A percentile compares a stretch with the other conserved stretches of the same genome.
Conservation (phyloP, 1,140 invertebrate genomes). For the Zaprionus capensis region DNA sequence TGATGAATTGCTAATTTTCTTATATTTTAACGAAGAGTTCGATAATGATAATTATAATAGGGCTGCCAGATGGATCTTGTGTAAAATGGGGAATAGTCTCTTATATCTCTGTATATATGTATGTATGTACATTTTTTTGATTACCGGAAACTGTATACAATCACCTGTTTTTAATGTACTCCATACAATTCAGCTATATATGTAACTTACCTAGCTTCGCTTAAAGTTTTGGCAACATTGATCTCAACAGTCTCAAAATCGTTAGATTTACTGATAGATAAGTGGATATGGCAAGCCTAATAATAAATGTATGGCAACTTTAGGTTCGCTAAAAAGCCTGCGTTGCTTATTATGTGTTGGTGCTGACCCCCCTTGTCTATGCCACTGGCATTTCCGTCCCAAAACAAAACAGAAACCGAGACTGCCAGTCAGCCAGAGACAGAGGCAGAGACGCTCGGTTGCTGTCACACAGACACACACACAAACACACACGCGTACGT, state of each 20-base stretch:
- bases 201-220: too few species aligned
- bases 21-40: not conserved
- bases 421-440: slow-evolving; percentile 49
- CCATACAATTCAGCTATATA: too few species aligned
- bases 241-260: too few species aligned
- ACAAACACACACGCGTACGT: slow-evolving; percentile 24
- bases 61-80: too few species aligned
- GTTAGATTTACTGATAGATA: too few species aligned
- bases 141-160: too few species aligned
- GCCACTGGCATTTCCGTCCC: slow-evolving; percentile 71
- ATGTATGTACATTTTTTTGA: too few species aligned
- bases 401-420: slow-evolving; percentile 75
- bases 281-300: too few species aligned
- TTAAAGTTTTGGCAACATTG: not conserved
- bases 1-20: not conserved
- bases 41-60: not conserved
- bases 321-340: too few species aligned
- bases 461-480: slow-evolving; percentile 38
- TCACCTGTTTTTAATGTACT: too few species aligned
- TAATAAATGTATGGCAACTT: not conserved
- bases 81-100: too few species aligned
- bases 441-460: slow-evolving; percentile 50
- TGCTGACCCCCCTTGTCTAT: slow-evolving; percentile 37
- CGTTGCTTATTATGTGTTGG: not conserved
- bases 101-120: too few species aligned